Base-by-base conservation (phyloP, 2,888 invertebrate species). In the Lasius platythorax region DNA sequence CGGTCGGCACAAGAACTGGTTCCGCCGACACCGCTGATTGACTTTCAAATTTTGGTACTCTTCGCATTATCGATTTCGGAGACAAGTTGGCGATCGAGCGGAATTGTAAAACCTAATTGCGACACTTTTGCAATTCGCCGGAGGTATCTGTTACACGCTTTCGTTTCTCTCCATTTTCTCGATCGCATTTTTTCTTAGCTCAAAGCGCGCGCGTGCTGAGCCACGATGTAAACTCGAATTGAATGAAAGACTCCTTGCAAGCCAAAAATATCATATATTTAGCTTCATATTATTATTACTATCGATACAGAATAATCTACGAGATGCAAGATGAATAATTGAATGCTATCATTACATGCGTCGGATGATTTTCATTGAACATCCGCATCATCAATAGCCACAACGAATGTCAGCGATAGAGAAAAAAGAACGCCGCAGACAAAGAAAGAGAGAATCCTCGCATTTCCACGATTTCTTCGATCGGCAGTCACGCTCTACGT, bases 1-100 rank as follows among this genome's bases (percentile, higher is more conserved):
- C 46, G 53, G 30, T 30, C 63, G 56, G 40, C 67, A 70, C 82
- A 84, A 82, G 83, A 91, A 92, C 92, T 88, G 89, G 92, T 92
- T 92, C 87, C 84, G 76, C 30, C 64, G 75, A 56, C 66, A 64
- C 61, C 61, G 33, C 63, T 79, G 73, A 90, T 91, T 76, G 88
- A 89, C 87, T 89, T 89, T 91, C 85, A 88, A 87, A 89, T 87
- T 67, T 64, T n/a, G n/a, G 28, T 61, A 75, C 33, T 43, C 76
- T 64, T 40, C 73, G 53, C 79, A 64, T 78, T 30, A 33, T 56
- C 81, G 74, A 87, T 82, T 70, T 78, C 72, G 86, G 43, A 46
- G 23, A 63, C 82, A 63, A 81, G 68, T 58, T 40, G 46, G 67
- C 30, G 67, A 46, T 67, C 79, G 53, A 30, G 30, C 50, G 46